Evolutionary conservation across 2,888 invertebrate species (phyloP), one percentile per base, ranked within the genome.

Genomic region (Suillia variegata): DNA sequence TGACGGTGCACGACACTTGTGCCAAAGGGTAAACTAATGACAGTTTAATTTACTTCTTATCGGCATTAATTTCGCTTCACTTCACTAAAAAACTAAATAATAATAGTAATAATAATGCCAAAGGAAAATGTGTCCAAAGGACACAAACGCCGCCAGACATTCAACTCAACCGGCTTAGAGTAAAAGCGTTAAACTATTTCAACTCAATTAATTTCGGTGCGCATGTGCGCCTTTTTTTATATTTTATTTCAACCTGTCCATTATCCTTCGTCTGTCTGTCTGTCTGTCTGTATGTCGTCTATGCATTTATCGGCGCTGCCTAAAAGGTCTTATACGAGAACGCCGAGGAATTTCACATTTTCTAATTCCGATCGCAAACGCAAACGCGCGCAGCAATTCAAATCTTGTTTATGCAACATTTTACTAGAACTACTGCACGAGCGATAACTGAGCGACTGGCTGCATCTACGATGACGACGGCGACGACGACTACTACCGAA

Each of bases 31-130:
- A 66, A 76, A 72, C 76, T 80, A 80, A 80, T 78, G 80, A 80
- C 78, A 74, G 77, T 79, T 80, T 80, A 78, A 80, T 80, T 79
- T 78, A 76, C 75, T 77, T 78, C 70, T 65, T 70, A 71, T 71
- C 68, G 69, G 66, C 67, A 63, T 63, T 67, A 50, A 50, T 52
- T 50, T 57, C 34, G 47, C 51, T 26, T 22, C 18, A 31, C 15
- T 22, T 58, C n/a, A n/a, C 5, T 53, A 50, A 21, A n/a, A 38
- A 26, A 38, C 38, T 48, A 22, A 15, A 24, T 20, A 8, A 42
- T 8, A 12, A 42, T 54, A 49, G 38, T 31, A 38, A 26, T 10
- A 10, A 26, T 52, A 10, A 31, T 42, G 15, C 17, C 33, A 38
- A 49, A 1, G 17, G 12, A 13, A 13, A 49, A 49, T 22, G 12